Evolutionary conservation across 2,797 vertebrate genomes (phyloP).

Genomic region (Brachyrhaphis roseni): DNA sequence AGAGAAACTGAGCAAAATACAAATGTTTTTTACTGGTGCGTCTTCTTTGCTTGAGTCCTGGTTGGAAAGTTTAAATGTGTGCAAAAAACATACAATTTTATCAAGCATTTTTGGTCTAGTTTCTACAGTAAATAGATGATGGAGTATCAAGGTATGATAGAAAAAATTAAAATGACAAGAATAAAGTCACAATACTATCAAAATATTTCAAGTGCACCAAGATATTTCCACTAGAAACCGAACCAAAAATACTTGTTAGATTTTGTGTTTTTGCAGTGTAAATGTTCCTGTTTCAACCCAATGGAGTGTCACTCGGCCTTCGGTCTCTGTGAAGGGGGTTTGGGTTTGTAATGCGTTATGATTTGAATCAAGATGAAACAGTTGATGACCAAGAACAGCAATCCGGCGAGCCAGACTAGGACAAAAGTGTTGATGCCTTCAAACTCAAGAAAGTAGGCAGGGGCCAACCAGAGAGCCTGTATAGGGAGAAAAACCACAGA

Average conservation of each 20-base stretch:
- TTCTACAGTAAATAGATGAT: too few relatives aligned
- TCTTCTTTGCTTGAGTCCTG: neutral
- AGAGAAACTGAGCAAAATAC: slow-evolving; percentile 17
- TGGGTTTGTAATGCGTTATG: slow-evolving; percentile 84
- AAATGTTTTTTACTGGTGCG: slow-evolving; percentile 18
- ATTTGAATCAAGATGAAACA: slow-evolving; percentile 87
- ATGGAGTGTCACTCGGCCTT: slow-evolving; percentile 55
- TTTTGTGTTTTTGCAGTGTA: too few relatives aligned
- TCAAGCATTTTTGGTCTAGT: too few relatives aligned
- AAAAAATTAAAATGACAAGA: too few relatives aligned
- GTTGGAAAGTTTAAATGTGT: neutral
- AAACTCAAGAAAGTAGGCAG: slow-evolving; percentile 93
- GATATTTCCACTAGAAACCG: too few relatives aligned
- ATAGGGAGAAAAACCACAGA: neutral
- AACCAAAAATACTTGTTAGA: too few relatives aligned
- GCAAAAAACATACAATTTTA: too few relatives aligned
- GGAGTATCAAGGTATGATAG: too few relatives aligned
- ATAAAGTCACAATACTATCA: too few relatives aligned
- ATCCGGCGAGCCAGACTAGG: slow-evolving; percentile 87
- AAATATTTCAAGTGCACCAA: too few relatives aligned
- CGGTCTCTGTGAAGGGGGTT: slow-evolving; percentile 21
- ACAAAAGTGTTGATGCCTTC: slow-evolving; percentile 89
- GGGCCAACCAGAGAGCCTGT: slow-evolving; percentile 88
- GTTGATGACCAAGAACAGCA: slow-evolving; percentile 91
- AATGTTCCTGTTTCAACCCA: neutral